A percentile compares a stretch with the other conserved stretches of the same genome.
phyloP scores from a whole-genome alignment of 2,888 invertebrate species.

The Sipunculus nudus region DNA sequence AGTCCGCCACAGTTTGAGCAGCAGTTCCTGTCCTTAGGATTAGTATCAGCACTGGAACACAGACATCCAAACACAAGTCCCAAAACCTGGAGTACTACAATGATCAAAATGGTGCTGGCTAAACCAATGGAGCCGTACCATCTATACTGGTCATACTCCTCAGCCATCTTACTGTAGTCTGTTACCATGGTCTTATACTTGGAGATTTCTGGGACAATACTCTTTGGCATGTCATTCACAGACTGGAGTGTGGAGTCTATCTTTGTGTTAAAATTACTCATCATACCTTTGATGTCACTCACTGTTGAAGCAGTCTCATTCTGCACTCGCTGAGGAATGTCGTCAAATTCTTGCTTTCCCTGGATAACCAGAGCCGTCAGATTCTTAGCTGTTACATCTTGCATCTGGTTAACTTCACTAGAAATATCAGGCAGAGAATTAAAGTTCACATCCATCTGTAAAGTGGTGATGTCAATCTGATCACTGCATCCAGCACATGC shows the following conservation, averaged over 20 bases:
- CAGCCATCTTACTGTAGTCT: no score
- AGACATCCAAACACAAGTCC: slow-evolving; percentile 44
- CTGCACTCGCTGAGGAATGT: slow-evolving; percentile 41
- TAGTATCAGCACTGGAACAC: slow-evolving; percentile 23
- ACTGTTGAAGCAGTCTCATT: slow-evolving; percentile 39
- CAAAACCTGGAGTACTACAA: slow-evolving; percentile 41
- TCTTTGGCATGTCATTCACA: no score
- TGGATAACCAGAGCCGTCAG: slow-evolving; percentile 17
- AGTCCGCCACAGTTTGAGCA: slow-evolving; percentile 47
- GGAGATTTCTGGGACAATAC: no score
- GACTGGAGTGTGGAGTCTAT: no score
- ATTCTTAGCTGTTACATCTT: neutral
- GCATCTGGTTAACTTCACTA: neutral
- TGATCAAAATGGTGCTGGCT: slow-evolving; percentile 39
- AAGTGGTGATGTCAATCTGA: neutral
- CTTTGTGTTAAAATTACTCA: no score
- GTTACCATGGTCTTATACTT: no score
- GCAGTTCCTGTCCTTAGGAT: slow-evolving; percentile 42
- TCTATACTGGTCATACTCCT: slow-evolving; percentile 33
- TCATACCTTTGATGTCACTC: no score
- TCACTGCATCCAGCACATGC: neutral
- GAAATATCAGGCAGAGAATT: slow-evolving; percentile 3
- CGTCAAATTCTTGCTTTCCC: slow-evolving; percentile 38
- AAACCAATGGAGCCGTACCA: slow-evolving; percentile 47
- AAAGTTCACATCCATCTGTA: slow-evolving; percentile 5